Base-by-base conservation (phyloP, 1,140 invertebrate genomes). In the Hyles vespertilio region DNA sequence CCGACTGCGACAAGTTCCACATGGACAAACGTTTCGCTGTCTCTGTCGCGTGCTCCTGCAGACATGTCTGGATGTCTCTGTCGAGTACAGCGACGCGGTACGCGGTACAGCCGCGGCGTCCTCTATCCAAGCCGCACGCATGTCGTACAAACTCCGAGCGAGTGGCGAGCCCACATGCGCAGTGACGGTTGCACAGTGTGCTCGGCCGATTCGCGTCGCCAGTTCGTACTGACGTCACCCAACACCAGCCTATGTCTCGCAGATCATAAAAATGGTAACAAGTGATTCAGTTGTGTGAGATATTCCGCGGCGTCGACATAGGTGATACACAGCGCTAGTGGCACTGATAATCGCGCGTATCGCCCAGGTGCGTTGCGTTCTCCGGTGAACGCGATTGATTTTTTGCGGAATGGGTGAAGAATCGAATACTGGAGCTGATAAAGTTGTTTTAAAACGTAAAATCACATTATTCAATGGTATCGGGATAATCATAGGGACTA, bases 391-490 rank as follows among this genome's bases (percentile, higher is more conserved):
- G 74, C 75, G 72, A 88, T 87, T 82, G 83, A 87, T 86, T 86
- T 59, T 75, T 86, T 81, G 69, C 81, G 84, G 77, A 71, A 89
- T 89, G 86, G 86, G 84, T 74, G 86, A 89, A 75, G 79, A 84
- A 76, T 81, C 74, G 70, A 74, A 81, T 65, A 68, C 70, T 62
- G 77, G 65, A 36, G 84, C 85, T 61, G 84, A 79, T 52, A 91
- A 92, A 80, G 92, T 94, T 59, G 92, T 92, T 66, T 81, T 96
- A 58, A 95, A 96, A 89, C 90, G 95, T 50, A 96, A 95, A 89
- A 94, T 97, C 65, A 96, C 94, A 4, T 89, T 97, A 7, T 89
- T 95, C 67, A 96, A 96, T 88, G 96, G 96, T 49, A 94, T 96
- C n/a, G 94, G 93, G n/a, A 92, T 96, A 52, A 96, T 97, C 66